Evolutionary conservation across 2,797 vertebrate species (phyloP), one percentile per base, ranked within the genome.

Genomic region (Enteromius anoplus): DNA sequence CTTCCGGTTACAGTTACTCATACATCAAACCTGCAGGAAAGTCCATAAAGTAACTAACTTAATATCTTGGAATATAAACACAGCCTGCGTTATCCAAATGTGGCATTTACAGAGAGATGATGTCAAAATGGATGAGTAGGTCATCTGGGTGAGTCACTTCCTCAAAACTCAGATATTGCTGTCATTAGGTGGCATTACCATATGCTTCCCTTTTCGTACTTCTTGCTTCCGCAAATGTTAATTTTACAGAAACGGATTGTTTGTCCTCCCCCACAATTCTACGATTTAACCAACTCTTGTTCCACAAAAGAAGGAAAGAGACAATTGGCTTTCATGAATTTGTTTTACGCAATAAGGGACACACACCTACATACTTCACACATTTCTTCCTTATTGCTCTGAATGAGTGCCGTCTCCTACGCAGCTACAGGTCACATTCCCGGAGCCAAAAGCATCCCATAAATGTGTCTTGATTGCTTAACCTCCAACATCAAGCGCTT

Each of bases 121-220:
- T 51, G 34, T 70, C 32, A 80, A 82, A 75, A 69, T 14, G 15
- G 66, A 88, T 58, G 79, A 64, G 60, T 80, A 80, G 77, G 55
- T 78, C 69, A 84, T 60, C 49, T 26, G 40, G 45, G 66, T 81
- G 87, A 88, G 60, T 88, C 84, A 84, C 73, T 79, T 82, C 75
- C 87, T 84, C 26, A 62, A 34, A 75, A n/a, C 40, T 68, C 49
- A 82, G 65, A 75, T 77, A 84, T 64, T 81, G 68, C 65, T 68
- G 84, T 83, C 72, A 82, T 84, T 84, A 86, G 64, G 40, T n/a
- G 51, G 7, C 32, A 83, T 85, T 85, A 85, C 42, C 78, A 83
- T 83, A 55, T n/a, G 21, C 19, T 71, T 62, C 32, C 26, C 34
- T 71, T 42, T 83, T 65, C 53, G 26, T 12, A 29, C n/a, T 40